A percentile compares a stretch with the other conserved stretches of the same genome.
These are phyloP conservation scores for Ectemnius cavifrons DNA, from an alignment of 2,888 invertebrate species.

Conservation along the genomic window DNA sequence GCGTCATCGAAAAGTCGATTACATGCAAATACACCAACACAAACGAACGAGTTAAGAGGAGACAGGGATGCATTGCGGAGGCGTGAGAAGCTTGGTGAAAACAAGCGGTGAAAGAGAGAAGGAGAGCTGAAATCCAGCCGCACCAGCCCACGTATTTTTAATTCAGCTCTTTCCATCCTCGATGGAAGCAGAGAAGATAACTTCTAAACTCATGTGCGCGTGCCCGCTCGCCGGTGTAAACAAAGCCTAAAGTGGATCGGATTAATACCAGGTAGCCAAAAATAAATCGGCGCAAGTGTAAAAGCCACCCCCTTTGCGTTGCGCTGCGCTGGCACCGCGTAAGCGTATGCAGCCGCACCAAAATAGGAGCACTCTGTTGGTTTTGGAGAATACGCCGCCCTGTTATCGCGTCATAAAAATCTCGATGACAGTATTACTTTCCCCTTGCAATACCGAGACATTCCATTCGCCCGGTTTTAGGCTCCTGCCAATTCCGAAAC, in stretches of 20 bases:
- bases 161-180: background rate
- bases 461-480: no score
- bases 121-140: background rate
- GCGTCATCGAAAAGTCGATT: conserved; percentile 18
- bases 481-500: no score
- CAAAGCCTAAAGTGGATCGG: conserved; percentile 6
- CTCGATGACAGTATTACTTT: no score
- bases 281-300: background rate
- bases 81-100: background rate
- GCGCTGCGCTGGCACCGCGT: background rate
- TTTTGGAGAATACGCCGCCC: background rate
- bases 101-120: background rate
- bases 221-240: background rate
- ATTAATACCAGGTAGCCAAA: conserved; percentile 3
- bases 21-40: conserved; percentile 44
- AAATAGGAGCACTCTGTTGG: background rate
- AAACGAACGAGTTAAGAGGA: background rate
- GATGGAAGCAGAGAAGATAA: background rate
- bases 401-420: no score
- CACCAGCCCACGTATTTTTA: conserved; percentile 9
- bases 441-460: no score
- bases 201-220: background rate
- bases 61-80: conserved; percentile 36
- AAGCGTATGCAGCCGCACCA: background rate
- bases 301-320: background rate